Conservation (phyloP, 2,113 vertebrate species). For the Halichoerus grypus region DNA sequence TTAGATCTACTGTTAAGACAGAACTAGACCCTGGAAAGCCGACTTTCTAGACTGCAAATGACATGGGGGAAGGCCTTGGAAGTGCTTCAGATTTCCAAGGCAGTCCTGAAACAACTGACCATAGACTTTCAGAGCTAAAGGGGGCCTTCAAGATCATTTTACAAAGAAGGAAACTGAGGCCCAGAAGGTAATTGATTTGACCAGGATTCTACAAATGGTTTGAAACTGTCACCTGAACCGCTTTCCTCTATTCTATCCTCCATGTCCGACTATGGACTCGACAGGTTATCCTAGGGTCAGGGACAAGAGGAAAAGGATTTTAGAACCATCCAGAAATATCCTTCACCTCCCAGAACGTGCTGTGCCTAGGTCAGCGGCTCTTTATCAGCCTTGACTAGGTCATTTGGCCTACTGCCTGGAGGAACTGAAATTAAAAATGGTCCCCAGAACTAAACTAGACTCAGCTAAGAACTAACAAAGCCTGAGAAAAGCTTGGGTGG, state of each 20-base stretch:
- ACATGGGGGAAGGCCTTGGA: background rate
- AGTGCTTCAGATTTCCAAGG: slow-evolving; percentile 28
- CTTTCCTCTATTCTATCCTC: background rate
- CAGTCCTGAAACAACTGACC: background rate
- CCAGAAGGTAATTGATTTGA: background rate
- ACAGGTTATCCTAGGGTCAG: slow-evolving; percentile 8
- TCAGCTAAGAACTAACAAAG: slow-evolving; percentile 6
- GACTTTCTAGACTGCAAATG: slow-evolving; percentile 7
- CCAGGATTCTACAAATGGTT: background rate
- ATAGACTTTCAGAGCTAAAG: background rate
- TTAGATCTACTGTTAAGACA: slow-evolving; percentile 38
- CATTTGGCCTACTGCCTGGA: slow-evolving; percentile 63
- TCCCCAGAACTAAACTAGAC: slow-evolving; percentile 21
- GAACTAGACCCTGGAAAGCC: slow-evolving; percentile 22
- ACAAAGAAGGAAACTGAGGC: slow-evolving; percentile 1
- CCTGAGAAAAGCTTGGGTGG: background rate
- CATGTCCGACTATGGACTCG: background rate
- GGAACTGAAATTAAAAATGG: slow-evolving; percentile 28
- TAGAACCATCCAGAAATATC: slow-evolving; percentile 41
- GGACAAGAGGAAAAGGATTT: slow-evolving; percentile 24
- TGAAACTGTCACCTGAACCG: background rate
- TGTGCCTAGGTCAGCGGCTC: slow-evolving; percentile 62
- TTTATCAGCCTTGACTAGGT: slow-evolving; percentile 59
- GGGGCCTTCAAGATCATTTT: background rate
- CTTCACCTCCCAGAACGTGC: slow-evolving; percentile 60